A percentile compares a stretch with the other conserved stretches of the same genome.
Evolutionary conservation across 2,113 vertebrate genomes (phyloP).

Genomic region (Fregata magnificens): DNA sequence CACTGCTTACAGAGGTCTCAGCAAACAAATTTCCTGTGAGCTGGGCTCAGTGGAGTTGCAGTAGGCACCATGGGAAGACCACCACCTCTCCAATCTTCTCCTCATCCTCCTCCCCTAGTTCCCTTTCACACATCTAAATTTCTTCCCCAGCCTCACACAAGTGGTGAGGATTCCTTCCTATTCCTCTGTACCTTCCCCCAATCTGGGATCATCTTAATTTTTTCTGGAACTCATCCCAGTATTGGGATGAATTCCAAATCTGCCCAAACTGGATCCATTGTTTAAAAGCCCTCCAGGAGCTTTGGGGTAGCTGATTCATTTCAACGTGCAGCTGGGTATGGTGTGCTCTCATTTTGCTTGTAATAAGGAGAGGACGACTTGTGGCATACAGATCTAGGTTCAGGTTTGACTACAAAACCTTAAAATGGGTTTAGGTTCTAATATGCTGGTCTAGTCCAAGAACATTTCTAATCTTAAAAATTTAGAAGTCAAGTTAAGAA

Average conservation of each 20-base stretch:
- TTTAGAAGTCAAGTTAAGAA: not conserved
- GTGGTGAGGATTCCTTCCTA: not conserved
- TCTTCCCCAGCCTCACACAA: not conserved
- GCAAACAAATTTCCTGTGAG: not conserved
- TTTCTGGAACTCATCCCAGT: not conserved
- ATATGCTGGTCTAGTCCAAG: not conserved
- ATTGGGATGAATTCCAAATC: not conserved
- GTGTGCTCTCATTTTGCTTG: not conserved
- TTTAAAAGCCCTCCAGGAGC: not conserved
- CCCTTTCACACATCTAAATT: not conserved
- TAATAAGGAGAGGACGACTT: not conserved
- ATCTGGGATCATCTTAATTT: not conserved
- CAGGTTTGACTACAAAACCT: not conserved
- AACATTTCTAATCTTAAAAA: not conserved
- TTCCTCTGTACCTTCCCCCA: not conserved
- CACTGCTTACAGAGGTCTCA: not conserved
- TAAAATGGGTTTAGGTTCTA: not conserved
- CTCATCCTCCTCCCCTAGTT: not conserved
- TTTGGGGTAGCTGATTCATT: not conserved
- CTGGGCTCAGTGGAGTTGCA: not conserved
- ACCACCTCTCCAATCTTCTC: not conserved
- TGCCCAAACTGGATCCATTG: not conserved
- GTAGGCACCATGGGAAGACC: not conserved
- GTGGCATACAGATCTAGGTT: not conserved
- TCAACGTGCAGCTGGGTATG: too few relatives aligned